Conservation (phyloP, 2,797 vertebrate genomes). For the Anabacerthia variegaticeps region DNA sequence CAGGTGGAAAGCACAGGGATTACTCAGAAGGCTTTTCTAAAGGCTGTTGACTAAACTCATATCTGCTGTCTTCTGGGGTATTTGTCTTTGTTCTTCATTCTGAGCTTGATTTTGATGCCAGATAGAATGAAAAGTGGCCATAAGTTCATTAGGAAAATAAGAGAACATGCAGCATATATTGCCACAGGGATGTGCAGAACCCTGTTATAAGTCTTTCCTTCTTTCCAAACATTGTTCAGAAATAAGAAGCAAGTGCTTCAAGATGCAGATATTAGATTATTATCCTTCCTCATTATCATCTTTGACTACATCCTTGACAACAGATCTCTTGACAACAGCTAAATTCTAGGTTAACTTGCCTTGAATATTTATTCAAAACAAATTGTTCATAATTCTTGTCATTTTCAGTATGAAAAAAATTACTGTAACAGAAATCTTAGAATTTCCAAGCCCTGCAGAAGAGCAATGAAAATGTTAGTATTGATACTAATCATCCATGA, state of each 20-base stretch:
- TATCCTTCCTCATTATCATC: background rate
- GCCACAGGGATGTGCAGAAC: background rate
- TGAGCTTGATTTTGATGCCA: background rate
- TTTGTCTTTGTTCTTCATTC: background rate
- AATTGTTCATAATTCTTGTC: background rate
- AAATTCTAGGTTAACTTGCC: background rate
- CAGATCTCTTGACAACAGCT: background rate
- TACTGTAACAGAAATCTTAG: background rate
- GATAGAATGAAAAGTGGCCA: background rate
- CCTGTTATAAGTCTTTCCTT: background rate
- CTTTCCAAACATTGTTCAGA: background rate
- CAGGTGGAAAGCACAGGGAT: background rate
- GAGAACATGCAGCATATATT: background rate
- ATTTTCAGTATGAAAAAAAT: background rate
- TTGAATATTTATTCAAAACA: background rate
- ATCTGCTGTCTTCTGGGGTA: conserved; percentile 31
- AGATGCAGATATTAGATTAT: background rate
- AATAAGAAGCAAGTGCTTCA: background rate
- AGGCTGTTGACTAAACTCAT: background rate
- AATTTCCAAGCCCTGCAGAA: background rate
- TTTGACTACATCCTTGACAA: background rate
- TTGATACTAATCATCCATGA: background rate
- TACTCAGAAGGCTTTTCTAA: background rate
- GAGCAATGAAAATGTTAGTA: background rate
- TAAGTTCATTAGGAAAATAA: background rate